phyloP scores from a whole-genome alignment of 2,797 vertebrate genomes.

The Perodicticus potto region DNA sequence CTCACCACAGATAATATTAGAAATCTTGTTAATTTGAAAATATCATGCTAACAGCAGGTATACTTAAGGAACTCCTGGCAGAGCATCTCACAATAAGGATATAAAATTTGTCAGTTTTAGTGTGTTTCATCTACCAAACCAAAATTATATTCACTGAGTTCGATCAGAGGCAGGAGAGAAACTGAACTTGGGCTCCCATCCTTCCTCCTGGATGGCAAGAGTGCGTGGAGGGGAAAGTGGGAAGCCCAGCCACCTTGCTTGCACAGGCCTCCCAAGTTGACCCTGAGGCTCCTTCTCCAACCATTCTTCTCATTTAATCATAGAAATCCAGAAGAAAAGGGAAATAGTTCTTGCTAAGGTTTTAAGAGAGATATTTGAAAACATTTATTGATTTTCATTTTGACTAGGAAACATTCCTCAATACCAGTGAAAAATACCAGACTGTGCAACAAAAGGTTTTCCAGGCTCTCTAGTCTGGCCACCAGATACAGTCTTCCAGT shows the following conservation, averaged over 20 bases:
- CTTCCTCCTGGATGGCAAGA: neutral
- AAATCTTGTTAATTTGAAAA: neutral
- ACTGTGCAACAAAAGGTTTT: neutral
- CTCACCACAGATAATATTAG: neutral
- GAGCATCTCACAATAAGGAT: neutral
- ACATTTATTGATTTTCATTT: neutral
- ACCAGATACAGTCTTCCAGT: too few species aligned
- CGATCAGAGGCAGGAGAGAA: neutral
- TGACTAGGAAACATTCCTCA: neutral
- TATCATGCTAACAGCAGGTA: neutral
- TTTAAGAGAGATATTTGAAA: neutral
- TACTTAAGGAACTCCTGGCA: neutral
- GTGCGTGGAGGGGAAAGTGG: fast-evolving
- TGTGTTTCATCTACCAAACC: neutral
- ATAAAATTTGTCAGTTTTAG: neutral
- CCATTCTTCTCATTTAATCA: neutral
- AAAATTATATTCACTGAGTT: neutral
- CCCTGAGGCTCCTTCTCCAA: fast-evolving
- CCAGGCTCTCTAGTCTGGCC: neutral
- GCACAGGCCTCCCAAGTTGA: neutral
- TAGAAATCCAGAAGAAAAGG: neutral
- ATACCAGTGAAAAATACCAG: neutral
- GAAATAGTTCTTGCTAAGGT: neutral
- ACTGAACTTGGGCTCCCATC: too few species aligned
- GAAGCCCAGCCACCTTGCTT: too few species aligned